A percentile compares a stretch with the other conserved stretches of the same genome.
phyloP scores from a whole-genome alignment of 2,113 vertebrate genomes.

The Plotosus lineatus region DNA sequence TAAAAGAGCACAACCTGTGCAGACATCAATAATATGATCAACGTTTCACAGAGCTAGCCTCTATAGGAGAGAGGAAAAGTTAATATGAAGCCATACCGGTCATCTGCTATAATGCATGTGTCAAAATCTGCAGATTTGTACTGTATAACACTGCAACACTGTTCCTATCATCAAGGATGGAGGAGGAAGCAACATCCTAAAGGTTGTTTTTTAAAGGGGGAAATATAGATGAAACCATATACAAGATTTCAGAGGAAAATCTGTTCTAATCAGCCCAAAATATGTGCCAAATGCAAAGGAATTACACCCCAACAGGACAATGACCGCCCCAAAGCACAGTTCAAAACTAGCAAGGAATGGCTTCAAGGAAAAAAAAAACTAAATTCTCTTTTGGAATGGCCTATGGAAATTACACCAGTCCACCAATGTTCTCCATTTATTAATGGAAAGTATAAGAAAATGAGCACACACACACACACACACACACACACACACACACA shows the following conservation, averaged over 20 bases:
- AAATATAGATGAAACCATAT: neutral
- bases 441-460: neutral
- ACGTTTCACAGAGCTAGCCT: neutral
- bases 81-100: neutral
- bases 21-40: neutral
- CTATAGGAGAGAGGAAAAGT: neutral
- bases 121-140: neutral
- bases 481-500: too few species aligned
- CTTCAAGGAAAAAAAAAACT: neutral
- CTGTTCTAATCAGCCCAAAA: neutral
- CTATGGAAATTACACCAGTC: neutral
- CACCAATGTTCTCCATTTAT: neutral
- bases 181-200: neutral
- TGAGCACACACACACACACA: too few species aligned
- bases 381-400: neutral
- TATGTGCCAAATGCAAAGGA: neutral
- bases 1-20: neutral
- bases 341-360: neutral
- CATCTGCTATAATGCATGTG: neutral
- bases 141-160: too few species aligned
- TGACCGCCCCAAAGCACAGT: neutral
- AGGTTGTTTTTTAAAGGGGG: neutral
- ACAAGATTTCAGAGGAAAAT: neutral
- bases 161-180: neutral
- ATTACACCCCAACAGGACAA: neutral